Evolutionary conservation across 2,113 vertebrate species (phyloP).

Genomic region (Halcyon senegalensis): DNA sequence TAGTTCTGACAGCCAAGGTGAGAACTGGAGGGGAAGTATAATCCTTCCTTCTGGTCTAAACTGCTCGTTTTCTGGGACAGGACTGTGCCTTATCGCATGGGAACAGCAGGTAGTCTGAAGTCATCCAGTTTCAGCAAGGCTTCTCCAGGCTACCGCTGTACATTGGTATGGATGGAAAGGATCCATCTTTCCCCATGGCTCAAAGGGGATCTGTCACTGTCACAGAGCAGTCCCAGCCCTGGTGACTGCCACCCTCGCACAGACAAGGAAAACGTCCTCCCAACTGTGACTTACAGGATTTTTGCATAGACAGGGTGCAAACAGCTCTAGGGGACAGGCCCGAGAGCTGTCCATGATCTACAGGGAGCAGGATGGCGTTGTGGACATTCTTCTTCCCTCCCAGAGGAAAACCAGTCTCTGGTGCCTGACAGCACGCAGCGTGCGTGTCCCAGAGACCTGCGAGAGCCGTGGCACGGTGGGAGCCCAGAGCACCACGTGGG

Average conservation of each 20-base stretch:
- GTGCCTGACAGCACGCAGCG: rapidly evolving
- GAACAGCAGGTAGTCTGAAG: slow-evolving; percentile 5
- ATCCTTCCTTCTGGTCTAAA: slow-evolving; percentile 12
- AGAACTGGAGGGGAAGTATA: slow-evolving; percentile 17
- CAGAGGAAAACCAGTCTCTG: not conserved
- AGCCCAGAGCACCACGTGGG: not conserved
- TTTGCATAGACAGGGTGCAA: not conserved
- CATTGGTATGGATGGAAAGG: not conserved
- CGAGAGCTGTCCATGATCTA: not conserved
- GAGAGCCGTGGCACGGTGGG: not conserved
- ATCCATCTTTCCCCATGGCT: not conserved
- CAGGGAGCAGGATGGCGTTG: not conserved
- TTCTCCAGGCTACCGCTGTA: not conserved
- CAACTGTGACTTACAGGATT: not conserved
- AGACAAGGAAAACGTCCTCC: not conserved
- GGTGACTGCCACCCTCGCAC: not conserved
- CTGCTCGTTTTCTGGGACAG: not conserved
- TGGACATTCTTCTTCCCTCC: not conserved
- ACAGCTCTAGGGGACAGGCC: not conserved
- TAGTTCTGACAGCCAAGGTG: slow-evolving; percentile 18
- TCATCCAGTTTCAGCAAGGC: not conserved
- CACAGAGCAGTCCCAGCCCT: not conserved
- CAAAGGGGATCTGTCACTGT: not conserved
- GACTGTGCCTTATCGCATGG: not conserved
- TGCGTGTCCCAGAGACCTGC: not conserved